These are phyloP conservation scores for Sarcophaga subvicina DNA, from an alignment of 2,888 invertebrate genomes.

Conservation along the genomic window DNA sequence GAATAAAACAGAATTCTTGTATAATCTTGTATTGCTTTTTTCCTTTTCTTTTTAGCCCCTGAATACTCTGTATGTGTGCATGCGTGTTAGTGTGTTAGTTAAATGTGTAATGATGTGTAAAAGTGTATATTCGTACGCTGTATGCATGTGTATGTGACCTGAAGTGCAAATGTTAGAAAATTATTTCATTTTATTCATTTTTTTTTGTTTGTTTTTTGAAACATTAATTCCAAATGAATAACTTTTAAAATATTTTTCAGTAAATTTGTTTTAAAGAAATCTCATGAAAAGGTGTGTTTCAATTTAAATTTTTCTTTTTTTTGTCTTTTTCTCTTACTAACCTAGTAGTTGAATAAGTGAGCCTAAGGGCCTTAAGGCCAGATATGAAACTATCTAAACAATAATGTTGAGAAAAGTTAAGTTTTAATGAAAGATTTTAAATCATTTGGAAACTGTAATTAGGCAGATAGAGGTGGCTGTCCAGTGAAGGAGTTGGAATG, in stretches of 20 bases:
- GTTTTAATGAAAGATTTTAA: too few relatives aligned
- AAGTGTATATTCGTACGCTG: background rate
- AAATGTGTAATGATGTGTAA: constrained; percentile 34
- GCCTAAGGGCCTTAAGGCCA: too few relatives aligned
- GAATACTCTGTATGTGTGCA: background rate
- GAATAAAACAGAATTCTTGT: background rate
- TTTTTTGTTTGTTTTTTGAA: background rate
- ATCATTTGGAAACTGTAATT: too few relatives aligned
- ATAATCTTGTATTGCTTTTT: background rate
- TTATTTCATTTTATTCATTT: constrained; percentile 25
- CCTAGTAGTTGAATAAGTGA: too few relatives aligned
- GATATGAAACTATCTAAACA: too few relatives aligned
- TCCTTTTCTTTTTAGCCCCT: too few relatives aligned
- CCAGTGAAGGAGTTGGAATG: too few relatives aligned
- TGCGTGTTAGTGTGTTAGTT: background rate
- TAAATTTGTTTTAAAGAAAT: background rate
- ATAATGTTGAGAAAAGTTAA: too few relatives aligned
- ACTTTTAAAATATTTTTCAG: background rate
- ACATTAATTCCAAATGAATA: background rate
- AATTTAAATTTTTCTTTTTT: background rate
- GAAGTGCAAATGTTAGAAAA: constrained; percentile 40
- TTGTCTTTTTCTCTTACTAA: too few relatives aligned
- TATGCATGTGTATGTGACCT: background rate
- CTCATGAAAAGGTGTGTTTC: background rate
- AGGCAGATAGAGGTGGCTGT: too few relatives aligned